Percentiles rank a stretch among this genome's conserved stretches.
phyloP scores from a whole-genome alignment of 2,113 vertebrate species.

The Lontra canadensis region DNA sequence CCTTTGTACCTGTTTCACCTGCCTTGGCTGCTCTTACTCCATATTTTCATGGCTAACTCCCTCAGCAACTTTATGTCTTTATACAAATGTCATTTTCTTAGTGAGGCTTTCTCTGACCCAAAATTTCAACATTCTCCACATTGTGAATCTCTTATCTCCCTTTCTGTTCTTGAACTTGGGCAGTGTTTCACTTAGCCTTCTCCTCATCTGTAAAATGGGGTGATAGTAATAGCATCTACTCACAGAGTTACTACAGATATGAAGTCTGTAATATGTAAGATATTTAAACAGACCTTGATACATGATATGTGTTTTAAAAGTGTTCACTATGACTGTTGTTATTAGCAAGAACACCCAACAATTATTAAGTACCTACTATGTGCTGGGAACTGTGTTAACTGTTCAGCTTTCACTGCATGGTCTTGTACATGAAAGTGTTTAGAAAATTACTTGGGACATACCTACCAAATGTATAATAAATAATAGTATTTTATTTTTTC shows the following conservation, averaged over 20 bases:
- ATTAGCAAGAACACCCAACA: not conserved
- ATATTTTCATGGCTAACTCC: not conserved
- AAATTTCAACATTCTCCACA: not conserved
- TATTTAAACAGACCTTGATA: not conserved
- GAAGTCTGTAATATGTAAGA: not conserved
- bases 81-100: not conserved
- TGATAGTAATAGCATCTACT: not conserved
- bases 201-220: not conserved
- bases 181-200: not conserved
- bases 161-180: not conserved
- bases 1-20: not conserved
- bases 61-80: not conserved
- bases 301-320: not conserved
- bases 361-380: not conserved
- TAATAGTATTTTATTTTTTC: slow-evolving; percentile 4
- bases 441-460: not conserved
- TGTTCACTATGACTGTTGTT: not conserved
- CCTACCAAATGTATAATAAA: not conserved
- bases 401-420: not conserved
- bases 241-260: not conserved
- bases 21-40: not conserved
- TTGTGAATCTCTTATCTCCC: accelerated
- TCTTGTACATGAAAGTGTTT: not conserved
- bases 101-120: not conserved
- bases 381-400: not conserved